Percentiles rank a stretch among this genome's conserved stretches.
These are phyloP conservation scores for Dugesia japonica DNA, from an alignment of 2,888 invertebrate species.

Conservation along the genomic window DNA sequence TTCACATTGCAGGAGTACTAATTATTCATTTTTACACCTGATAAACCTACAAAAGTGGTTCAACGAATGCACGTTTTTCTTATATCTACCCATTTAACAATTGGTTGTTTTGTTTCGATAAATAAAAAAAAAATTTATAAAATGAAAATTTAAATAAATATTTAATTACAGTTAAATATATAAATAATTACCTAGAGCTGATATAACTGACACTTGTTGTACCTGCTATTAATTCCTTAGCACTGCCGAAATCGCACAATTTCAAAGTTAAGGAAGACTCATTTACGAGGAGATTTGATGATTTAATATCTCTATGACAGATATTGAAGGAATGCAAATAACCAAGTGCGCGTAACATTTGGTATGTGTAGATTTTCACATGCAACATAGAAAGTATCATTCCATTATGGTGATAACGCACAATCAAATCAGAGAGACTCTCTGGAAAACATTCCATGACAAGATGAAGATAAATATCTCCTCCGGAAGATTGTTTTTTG, in stretches of 20 bases:
- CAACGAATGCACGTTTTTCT: no score
- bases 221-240: constrained; percentile 30
- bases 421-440: constrained; percentile 30
- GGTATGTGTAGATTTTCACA: constrained; percentile 32
- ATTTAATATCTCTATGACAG: constrained; percentile 33
- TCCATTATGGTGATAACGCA: constrained; percentile 21
- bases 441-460: constrained; percentile 33
- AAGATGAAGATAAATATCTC: constrained; percentile 30
- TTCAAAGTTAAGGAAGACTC: constrained; percentile 25
- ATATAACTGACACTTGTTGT: constrained; percentile 32
- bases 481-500: background rate
- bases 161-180: no score
- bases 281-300: constrained; percentile 32
- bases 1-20: no score
- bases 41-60: no score
- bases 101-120: no score
- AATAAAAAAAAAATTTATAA: no score
- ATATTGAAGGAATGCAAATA: constrained; percentile 32
- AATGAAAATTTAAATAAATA: no score
- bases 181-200: constrained; percentile 23
- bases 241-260: constrained; percentile 34
- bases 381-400: background rate
- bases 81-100: no score
- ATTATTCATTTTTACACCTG: no score
- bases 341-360: constrained; percentile 30